A percentile compares a stretch with the other conserved stretches of the same genome.
phyloP scores from a whole-genome alignment of 2,113 vertebrate species.

The Calypte anna region DNA sequence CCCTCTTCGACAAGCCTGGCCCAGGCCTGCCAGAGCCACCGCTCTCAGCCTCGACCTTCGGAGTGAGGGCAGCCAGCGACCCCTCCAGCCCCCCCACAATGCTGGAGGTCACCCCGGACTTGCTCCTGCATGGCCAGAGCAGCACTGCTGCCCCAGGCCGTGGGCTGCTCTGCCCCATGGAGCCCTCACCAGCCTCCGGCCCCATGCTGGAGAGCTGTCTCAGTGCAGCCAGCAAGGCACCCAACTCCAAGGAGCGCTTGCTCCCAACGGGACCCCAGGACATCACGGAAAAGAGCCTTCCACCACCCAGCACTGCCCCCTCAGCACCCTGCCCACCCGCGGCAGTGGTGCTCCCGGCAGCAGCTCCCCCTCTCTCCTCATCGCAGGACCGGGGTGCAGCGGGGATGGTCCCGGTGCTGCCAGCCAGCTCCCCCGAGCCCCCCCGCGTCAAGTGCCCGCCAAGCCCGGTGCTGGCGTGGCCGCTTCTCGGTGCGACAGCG shows the following conservation, averaged over 20 bases:
- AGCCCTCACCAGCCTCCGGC: background rate
- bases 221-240: accelerated
- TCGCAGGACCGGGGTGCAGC: background rate
- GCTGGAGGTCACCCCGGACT: background rate
- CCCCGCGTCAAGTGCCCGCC: background rate
- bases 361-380: no score
- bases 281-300: background rate
- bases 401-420: background rate
- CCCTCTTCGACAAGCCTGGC: background rate
- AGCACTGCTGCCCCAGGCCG: no score
- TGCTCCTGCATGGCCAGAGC: background rate
- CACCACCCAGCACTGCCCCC: background rate
- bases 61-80: background rate
- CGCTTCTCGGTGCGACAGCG: background rate
- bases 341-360: background rate
- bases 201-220: background rate
- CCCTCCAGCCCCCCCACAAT: no score
- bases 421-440: background rate
- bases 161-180: background rate
- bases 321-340: accelerated
- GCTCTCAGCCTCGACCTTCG: background rate
- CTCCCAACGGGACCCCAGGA: background rate
- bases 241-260: background rate
- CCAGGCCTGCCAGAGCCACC: accelerated
- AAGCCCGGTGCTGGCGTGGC: background rate